phyloP scores from a whole-genome alignment of 2,113 vertebrate species.

The Lota lota region DNA sequence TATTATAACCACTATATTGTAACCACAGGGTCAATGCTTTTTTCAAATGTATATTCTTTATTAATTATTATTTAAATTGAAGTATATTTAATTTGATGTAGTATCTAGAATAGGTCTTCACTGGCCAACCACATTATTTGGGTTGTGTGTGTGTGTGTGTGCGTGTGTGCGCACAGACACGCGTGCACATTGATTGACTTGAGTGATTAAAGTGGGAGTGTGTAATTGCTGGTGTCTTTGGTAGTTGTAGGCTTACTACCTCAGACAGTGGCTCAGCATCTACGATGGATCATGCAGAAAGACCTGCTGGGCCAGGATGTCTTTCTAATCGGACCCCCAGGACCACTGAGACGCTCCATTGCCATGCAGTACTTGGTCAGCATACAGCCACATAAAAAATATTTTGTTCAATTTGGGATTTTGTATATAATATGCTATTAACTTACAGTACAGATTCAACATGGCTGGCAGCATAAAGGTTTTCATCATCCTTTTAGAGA shows the following conservation, averaged over 20 bases:
- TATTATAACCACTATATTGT: too few relatives aligned
- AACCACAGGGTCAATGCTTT: too few relatives aligned
- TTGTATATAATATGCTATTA: not conserved
- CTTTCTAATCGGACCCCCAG: slow-evolving; percentile 95
- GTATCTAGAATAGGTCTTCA: too few relatives aligned
- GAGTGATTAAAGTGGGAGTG: not conserved
- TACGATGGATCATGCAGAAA: slow-evolving; percentile 99
- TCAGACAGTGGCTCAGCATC: slow-evolving; percentile 84
- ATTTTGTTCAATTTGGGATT: not conserved
- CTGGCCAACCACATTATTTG: too few relatives aligned
- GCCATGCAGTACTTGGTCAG: slow-evolving; percentile 98
- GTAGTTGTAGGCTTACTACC: slow-evolving; percentile 83
- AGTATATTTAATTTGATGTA: too few relatives aligned
- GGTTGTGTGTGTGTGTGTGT: not conserved
- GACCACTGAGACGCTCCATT: slow-evolving; percentile 89
- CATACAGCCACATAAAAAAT: not conserved
- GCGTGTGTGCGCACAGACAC: not conserved
- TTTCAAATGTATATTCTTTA: too few relatives aligned
- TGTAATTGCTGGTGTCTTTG: slow-evolving; percentile 4
- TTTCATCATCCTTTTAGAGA: too few relatives aligned
- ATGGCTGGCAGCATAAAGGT: too few relatives aligned
- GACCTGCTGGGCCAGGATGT: slow-evolving; percentile 95
- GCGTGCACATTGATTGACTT: not conserved
- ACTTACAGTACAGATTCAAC: not conserved
- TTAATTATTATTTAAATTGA: too few relatives aligned